Conservation (phyloP, 2,113 vertebrate genomes). For the Microtus richardsoni region DNA sequence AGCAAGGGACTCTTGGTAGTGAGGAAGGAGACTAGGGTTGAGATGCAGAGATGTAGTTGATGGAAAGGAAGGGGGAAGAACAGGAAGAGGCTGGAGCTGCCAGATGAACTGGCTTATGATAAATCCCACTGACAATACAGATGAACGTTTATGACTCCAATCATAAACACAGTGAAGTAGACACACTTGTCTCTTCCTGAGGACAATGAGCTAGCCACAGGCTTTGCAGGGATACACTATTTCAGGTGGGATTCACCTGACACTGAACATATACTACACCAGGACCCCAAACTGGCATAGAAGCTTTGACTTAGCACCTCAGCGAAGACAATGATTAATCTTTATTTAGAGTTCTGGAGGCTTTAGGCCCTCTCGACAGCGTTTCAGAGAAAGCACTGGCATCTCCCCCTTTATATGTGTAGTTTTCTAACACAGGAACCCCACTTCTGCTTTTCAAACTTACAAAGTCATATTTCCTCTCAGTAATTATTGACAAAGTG, state of each 20-base stretch:
- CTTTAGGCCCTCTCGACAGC: no score
- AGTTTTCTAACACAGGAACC: background rate
- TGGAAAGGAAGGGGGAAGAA: background rate
- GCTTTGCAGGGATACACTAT: rapidly evolving
- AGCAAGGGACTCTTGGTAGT: background rate
- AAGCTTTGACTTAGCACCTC: background rate
- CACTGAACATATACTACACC: background rate
- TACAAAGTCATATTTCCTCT: background rate
- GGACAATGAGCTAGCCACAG: background rate
- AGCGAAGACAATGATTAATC: background rate
- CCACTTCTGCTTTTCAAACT: background rate
- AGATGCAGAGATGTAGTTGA: background rate
- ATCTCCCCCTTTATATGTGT: background rate
- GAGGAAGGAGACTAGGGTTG: background rate
- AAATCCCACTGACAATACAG: background rate
- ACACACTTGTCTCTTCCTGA: background rate
- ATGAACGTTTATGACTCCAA: background rate
- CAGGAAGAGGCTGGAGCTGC: background rate
- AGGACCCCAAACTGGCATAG: background rate
- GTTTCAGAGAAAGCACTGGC: background rate
- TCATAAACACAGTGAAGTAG: background rate
- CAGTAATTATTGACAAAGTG: background rate
- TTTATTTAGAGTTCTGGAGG: background rate
- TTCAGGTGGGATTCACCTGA: background rate
- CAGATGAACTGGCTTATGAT: background rate